Conservation (phyloP, 2,888 invertebrate species). For the Eugnorisma glareosa region DNA sequence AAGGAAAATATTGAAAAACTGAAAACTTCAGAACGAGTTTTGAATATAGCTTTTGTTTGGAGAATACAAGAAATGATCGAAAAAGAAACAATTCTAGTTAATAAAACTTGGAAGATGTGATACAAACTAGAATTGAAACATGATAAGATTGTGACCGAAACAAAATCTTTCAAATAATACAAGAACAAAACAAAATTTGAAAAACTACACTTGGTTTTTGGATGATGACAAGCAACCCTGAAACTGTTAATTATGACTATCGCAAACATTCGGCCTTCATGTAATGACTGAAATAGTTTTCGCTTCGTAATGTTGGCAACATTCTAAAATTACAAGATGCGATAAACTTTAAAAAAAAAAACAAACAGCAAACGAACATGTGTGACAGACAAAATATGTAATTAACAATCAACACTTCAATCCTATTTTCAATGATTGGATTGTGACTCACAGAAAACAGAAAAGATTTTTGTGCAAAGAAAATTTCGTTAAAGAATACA, state of each 20-base stretch:
- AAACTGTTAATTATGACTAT: conserved; percentile 46
- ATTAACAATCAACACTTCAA: conserved; percentile 50
- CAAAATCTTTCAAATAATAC: neutral
- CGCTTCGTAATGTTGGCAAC: conserved; percentile 55
- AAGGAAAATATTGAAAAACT: neutral
- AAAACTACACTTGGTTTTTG: neutral
- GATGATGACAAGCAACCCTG: neutral
- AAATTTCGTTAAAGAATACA: conserved; percentile 16
- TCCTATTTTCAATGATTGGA: conserved; percentile 46
- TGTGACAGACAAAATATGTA: conserved; percentile 52
- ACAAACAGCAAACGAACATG: conserved; percentile 39
- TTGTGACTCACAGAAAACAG: conserved; percentile 21
- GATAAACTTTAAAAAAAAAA: conserved; percentile 27
- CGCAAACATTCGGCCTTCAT: conserved; percentile 44
- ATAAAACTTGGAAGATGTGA: neutral
- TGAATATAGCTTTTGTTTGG: conserved; percentile 15
- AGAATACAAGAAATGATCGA: neutral
- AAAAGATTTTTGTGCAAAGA: conserved; percentile 5
- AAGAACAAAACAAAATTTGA: neutral
- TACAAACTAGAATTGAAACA: neutral
- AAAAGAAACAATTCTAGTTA: neutral
- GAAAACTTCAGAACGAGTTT: neutral
- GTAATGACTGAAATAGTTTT: conserved; percentile 59
- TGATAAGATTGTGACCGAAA: neutral
- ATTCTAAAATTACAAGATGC: conserved; percentile 24